Conservation (phyloP, 2,888 invertebrate species). For the Congeria kusceri region DNA sequence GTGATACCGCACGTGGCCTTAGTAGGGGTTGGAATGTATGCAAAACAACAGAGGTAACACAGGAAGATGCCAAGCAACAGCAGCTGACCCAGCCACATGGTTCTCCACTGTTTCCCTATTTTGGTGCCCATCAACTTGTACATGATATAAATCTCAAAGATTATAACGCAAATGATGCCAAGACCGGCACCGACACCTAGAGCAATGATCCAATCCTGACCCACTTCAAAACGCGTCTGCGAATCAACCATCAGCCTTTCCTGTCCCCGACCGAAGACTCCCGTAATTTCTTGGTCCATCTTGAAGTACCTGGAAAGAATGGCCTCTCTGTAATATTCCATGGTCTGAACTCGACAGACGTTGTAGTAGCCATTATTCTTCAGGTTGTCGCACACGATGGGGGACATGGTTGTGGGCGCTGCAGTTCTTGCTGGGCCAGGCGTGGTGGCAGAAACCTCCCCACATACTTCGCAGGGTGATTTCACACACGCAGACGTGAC, state of each 20-base stretch:
- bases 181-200: conserved; percentile 93
- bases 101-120: conserved; percentile 84
- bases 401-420: conserved; percentile 23
- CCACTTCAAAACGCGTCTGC: conserved; percentile 70
- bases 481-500: conserved; percentile 50
- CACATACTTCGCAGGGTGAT: conserved; percentile 68
- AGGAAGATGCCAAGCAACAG: conserved; percentile 86
- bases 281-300: conserved; percentile 73
- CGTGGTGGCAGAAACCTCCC: conserved; percentile 51
- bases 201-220: conserved; percentile 92
- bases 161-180: conserved; percentile 93
- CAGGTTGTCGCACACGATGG: conserved; percentile 39
- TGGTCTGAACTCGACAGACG: conserved; percentile 35
- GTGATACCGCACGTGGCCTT: conserved; percentile 85
- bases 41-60: conserved; percentile 85
- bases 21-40: conserved; percentile 85
- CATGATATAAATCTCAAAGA: conserved; percentile 94
- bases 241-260: conserved; percentile 31
- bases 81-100: conserved; percentile 85
- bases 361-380: conserved; percentile 65
- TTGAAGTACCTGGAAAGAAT: conserved; percentile 60
- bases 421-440: conserved; percentile 31
- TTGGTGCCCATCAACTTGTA: conserved; percentile 91
- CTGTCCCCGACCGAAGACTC: conserved; percentile 60
- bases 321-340: conserved; percentile 5